Evolutionary conservation across 2,113 vertebrate genomes (phyloP).

Genomic region (Cinclus cinclus): DNA sequence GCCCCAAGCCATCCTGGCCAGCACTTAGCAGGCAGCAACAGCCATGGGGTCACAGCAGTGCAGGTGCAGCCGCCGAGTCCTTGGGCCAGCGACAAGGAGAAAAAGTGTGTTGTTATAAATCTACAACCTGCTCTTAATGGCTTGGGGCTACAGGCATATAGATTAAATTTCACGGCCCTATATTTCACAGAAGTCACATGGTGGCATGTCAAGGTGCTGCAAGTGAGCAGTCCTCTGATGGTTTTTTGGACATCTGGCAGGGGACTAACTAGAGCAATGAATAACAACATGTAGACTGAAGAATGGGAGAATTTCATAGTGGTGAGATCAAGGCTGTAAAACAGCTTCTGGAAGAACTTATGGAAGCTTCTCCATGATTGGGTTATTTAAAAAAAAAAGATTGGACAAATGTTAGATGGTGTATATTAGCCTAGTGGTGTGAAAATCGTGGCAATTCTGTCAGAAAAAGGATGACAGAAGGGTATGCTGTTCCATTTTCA

Average conservation of each 20-base stretch:
- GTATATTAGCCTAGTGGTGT: neutral
- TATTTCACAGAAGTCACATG: neutral
- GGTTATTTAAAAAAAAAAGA: neutral
- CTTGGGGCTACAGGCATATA: neutral
- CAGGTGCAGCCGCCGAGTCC: neutral
- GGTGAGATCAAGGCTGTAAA: neutral
- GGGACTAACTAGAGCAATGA: neutral
- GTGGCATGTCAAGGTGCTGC: conserved; percentile 3
- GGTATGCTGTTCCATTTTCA: neutral
- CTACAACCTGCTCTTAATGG: conserved; percentile 7
- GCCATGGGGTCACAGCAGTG: neutral
- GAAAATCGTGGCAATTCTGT: neutral
- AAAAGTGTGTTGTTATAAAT: conserved; percentile 22
- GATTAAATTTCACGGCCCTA: conserved; percentile 30
- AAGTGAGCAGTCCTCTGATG: neutral
- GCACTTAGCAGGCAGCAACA: neutral
- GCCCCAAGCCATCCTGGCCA: neutral
- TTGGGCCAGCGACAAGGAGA: conserved; percentile 26
- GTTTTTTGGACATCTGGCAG: neutral
- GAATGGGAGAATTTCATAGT: neutral
- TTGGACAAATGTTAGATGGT: neutral
- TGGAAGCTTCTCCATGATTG: neutral
- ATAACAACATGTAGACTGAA: neutral
- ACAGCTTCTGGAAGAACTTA: neutral
- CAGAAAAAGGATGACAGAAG: neutral